Base-by-base conservation (phyloP, 2,888 invertebrate genomes). In the Ectropis crepuscularia region DNA sequence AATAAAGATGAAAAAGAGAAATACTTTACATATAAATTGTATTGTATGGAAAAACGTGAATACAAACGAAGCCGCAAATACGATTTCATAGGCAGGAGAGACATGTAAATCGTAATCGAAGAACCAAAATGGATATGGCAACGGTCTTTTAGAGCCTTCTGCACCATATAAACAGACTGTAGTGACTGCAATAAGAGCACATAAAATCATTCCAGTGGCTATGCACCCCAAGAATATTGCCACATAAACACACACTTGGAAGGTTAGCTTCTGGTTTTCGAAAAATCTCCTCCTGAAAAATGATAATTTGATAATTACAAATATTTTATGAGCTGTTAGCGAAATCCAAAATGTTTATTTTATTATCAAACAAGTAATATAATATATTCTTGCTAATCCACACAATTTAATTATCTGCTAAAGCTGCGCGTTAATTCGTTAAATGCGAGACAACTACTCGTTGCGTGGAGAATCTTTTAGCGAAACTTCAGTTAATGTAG, bases 201-300 rank as follows among this genome's bases (percentile, higher is more conserved):
- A 51, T 5, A 57, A 2, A 0, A 11, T n/a, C 54, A 64, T 64
- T 0, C 60, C 54, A 9, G 7, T 12, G 2, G 45, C 67, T 6
- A 60, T 66, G 1, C 12, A 0, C 0, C 2, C 16, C 12, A 61
- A 38, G 39, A 70, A 66, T n/a, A 59, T 7, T 6, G 57, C 41
- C n/a, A 57, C 8, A 6, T 65, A 6, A 12, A 65, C 10, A n/a
- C 54, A 46, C 2, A 39, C 46, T 38, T 67, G 60, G 58, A 63
- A 69, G 0, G 69, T 69, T 45, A 60, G 41, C 38, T 53, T 12
- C n/a, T 69, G 64, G 9, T 65, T 61, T 36, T 53, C 38, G 49
- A 65, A 69, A n/a, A 50, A 69, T 10, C 11, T 57, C 9, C 61
- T 43, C 36, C 69, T 69, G 54, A 41, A 68, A 62, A 28, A 28